Conservation (phyloP, 2,797 vertebrate genomes). For the Manis crassicaudata region DNA sequence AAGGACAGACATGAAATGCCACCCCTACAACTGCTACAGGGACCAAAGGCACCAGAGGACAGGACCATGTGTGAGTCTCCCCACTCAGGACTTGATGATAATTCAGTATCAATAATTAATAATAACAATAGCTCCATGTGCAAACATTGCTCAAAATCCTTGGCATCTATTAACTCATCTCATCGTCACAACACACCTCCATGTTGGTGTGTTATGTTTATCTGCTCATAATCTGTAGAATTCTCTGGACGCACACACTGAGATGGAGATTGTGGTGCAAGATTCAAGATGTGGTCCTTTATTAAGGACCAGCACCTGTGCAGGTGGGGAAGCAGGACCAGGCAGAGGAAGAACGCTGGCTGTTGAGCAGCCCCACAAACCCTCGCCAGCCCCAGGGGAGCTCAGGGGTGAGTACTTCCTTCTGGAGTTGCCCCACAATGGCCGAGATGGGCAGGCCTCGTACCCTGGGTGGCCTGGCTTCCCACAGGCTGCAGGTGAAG, state of each 20-base stretch:
- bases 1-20: neutral
- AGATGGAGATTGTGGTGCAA: neutral
- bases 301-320: neutral
- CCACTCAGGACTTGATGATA: neutral
- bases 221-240: neutral
- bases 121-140: neutral
- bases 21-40: neutral
- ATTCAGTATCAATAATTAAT: neutral
- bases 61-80: too few relatives aligned
- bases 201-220: neutral
- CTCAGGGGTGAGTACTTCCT: neutral
- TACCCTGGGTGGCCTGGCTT: fast-evolving
- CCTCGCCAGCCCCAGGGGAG: neutral
- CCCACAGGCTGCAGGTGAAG: neutral
- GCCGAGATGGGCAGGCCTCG: neutral
- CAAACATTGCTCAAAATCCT: neutral
- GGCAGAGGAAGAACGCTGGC: neutral
- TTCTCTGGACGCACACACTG: neutral
- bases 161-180: neutral
- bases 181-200: neutral
- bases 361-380: neutral
- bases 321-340: neutral
- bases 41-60: neutral
- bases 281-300: neutral
- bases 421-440: neutral